Base-by-base conservation (phyloP, 2,797 vertebrate genomes). In the Sebastes itinus region DNA sequence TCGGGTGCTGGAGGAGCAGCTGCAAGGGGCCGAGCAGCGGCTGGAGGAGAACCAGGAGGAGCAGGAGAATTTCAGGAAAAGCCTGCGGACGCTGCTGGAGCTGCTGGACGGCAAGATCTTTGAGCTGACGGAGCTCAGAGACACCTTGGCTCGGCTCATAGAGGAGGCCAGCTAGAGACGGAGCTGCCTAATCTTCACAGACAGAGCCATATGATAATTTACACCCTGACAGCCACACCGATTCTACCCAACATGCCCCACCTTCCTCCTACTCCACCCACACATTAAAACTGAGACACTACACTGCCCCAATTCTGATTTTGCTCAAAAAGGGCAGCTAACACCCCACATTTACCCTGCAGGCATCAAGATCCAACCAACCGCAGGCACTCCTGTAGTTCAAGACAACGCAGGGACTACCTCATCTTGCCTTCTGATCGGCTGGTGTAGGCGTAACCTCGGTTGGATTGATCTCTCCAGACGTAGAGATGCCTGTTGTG, bases 91-190 rank as follows among this genome's bases (percentile, higher is more conserved):
- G 62, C 96, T 99, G 95, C 97, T 99, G 97, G 98, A 99, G 96
- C 96, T 99, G 90, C 96, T 99, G 94, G 98, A 99, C 61, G 98
- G 97, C 84, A 99, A 99, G 96, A 99, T 99, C 96, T 99, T 99
- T 94, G 98, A 99, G 97, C 96, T 99, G 94, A 97, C 98, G 58
- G 98, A 99, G 95, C 97, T 99, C 93, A 96, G 98, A 93, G 98
- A 99, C 96, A 99, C 97, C 87, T 94, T 99, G 95, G 97, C 97
- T 94, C 98, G 99, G 89, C 95, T 99, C 91, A 97, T 97, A 95
- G 97, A 99, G 93, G 97, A 99, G 92, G 97, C 97, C 95, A 99
- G 97, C 95, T 99, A 98, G 97, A 97, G 93, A 92, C 66, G 75
- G 77, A 81, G 86, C 83, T 74, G 75, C 80, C 76, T 52, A 18